These are phyloP conservation scores for Carassius carassius DNA, from an alignment of 2,113 vertebrate genomes.

Conservation along the genomic window DNA sequence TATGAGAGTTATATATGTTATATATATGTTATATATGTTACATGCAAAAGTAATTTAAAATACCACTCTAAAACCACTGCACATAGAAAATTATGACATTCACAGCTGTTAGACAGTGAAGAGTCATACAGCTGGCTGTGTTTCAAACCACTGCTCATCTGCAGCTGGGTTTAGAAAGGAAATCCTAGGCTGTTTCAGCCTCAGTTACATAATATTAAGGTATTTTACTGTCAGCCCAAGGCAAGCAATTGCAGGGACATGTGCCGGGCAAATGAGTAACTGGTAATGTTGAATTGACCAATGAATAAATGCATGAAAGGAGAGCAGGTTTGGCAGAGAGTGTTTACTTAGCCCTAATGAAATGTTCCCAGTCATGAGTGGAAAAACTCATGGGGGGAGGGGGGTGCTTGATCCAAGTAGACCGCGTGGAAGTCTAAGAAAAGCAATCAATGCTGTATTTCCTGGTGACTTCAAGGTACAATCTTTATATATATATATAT, in stretches of 20 bases:
- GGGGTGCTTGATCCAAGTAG: slow-evolving; percentile 5
- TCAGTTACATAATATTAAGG: slow-evolving; percentile 48
- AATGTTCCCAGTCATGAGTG: slow-evolving; percentile 29
- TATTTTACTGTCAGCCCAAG: not conserved
- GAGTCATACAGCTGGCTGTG: slow-evolving; percentile 24
- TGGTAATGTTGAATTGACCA: slow-evolving; percentile 7
- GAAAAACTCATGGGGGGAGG: not conserved
- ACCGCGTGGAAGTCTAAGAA: not conserved
- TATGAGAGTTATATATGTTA: not conserved
- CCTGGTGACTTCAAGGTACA: not conserved
- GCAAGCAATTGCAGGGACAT: not conserved
- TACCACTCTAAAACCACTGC: not conserved
- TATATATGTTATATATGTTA: not conserved
- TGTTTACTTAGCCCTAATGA: slow-evolving; percentile 14
- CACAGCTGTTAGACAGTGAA: not conserved
- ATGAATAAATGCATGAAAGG: slow-evolving; percentile 6
- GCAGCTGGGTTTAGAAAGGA: slow-evolving; percentile 22
- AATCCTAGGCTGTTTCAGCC: slow-evolving; percentile 52
- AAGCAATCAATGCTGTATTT: not conserved
- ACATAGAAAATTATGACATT: not conserved
- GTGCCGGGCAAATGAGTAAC: slow-evolving; percentile 39
- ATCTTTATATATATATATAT: not conserved
- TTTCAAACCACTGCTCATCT: not conserved
- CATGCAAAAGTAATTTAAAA: not conserved
- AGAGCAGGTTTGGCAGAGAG: slow-evolving; percentile 4